Base-by-base conservation (phyloP, 2,888 invertebrate species). In the Temnothorax unifasciatus region DNA sequence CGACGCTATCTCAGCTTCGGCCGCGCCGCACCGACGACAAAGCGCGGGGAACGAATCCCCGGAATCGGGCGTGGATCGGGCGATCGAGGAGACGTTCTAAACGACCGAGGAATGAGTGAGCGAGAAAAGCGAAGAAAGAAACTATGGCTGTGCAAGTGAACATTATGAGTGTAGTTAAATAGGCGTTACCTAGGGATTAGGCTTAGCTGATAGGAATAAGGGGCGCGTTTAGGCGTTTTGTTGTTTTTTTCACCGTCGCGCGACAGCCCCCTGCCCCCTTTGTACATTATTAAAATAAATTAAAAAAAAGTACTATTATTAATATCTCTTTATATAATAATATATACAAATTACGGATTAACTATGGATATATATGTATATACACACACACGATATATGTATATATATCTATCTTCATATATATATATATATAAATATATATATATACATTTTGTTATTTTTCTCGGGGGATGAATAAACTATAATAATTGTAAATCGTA, bases 81-180 rank as follows among this genome's bases (percentile, higher is more conserved):
- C 79, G 69, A 54, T 21, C 69, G 71, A 77, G 74, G 79, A 68
- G 68, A 86, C 79, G 34, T 71, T 79, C 38, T 38, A 59, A 73
- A 29, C 41, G 54, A 69, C 44, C 64, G 71, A 63, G 75, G 38
- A 34, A 81, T 41, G 74, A 86, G 82, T 66, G 83, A 85, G 73
- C 74, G 83, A 84, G 89, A 89, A 82, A 88, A 89, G 88, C 88
- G 88, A 89, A 90, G 91, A 92, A 93, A 92, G 92, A 92, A 93
- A 94, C 93, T 93, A 94, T 94, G 94, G 94, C 94, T 94, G 94
- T 94, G 94, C 94, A 94, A 93, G 94, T 93, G 93, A 94, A 94
- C 92, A 94, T 94, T 94, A 94, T 92, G 94, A 93, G 92, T 93
- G 94, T 94, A 93, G 92, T 94, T 93, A 92, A 92, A 91, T 94